Conservation (phyloP, 2,113 vertebrate genomes). For the Ageneiosus marmoratus region DNA sequence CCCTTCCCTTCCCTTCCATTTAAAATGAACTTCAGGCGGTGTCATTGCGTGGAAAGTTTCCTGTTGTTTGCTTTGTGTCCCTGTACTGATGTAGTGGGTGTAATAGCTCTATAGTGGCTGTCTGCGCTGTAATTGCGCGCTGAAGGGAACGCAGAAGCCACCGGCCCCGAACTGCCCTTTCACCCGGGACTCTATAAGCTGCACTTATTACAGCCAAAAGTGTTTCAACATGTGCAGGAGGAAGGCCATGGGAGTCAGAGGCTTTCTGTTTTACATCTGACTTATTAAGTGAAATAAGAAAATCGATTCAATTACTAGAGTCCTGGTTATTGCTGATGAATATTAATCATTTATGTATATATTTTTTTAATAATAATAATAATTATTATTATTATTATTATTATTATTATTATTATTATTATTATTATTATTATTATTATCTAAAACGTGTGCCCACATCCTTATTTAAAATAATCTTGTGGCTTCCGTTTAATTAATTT, state of each 20-base stretch:
- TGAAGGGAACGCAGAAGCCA: conserved; percentile 79
- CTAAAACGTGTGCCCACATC: background rate
- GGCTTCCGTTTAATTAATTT: background rate
- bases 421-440: background rate
- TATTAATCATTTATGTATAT: background rate
- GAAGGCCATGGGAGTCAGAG: conserved; percentile 61
- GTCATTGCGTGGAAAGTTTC: background rate
- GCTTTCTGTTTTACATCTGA: background rate
- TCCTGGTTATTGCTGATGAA: background rate
- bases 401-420: background rate
- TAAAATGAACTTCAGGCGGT: background rate
- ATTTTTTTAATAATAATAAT: too few relatives aligned
- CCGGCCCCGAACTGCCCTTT: conserved; percentile 93
- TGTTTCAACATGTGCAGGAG: conserved; percentile 94
- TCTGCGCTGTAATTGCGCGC: conserved; percentile 66
- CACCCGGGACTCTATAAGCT: conserved; percentile 91
- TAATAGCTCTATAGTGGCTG: conserved; percentile 55
- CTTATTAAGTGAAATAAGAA: background rate
- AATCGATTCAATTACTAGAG: background rate
- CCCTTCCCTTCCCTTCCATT: background rate
- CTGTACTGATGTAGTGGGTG: conserved; percentile 48
- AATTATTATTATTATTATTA: background rate
- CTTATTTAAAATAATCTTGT: background rate
- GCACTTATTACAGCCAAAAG: conserved; percentile 99
- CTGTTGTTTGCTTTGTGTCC: conserved; percentile 16